Base-by-base conservation (phyloP, 2,888 invertebrate genomes). In the Agrotis segetum region DNA sequence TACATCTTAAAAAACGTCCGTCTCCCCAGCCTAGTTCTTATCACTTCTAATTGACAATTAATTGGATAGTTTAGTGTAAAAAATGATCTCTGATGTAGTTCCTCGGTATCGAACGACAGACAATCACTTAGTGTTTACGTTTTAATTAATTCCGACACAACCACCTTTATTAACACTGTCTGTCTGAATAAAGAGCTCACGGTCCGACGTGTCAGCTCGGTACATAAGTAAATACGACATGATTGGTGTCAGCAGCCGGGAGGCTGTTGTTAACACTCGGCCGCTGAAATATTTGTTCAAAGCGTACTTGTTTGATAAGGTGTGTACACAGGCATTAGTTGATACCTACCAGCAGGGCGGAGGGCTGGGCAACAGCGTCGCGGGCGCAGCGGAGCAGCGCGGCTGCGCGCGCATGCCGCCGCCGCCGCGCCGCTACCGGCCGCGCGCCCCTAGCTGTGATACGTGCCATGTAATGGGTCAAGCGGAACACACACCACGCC, bases 301-400 rank as follows among this genome's bases (percentile, higher is more conserved):
- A 17, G 46, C 71, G 65, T 67, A 68, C 16, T 75, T 74, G 52
- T 64, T 34, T 64, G 86, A 84, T 81, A 85, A 76, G 71, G 55
- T 74, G 77, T 69, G 74, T 83, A 73, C 79, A 64, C 74, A 61
- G 71, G 67, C 53, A 81, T 69, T 80, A 81, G 73, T 34, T 40
- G 59, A 55, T 73, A 73, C 85, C 84, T 85, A 83, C 85, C 85
- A 70, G 67, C 11, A 64, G 74, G 70, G 67, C 14, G 67, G 74
- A 79, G 40, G 62, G 65, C 65, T 56, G 84, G 19, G 89, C 75
- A 82, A 87, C 74, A 71, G 87, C 70, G 74, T 66, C 77, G 60
- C 78, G 69, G 83, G 72, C 49, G 73, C 70, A 49, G 56, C 62
- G 56, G 56, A 61, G 40, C 55, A 52, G 55, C 52, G 52, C 67